phyloP scores from a whole-genome alignment of 2,797 vertebrate genomes.

The Cuculus canorus region DNA sequence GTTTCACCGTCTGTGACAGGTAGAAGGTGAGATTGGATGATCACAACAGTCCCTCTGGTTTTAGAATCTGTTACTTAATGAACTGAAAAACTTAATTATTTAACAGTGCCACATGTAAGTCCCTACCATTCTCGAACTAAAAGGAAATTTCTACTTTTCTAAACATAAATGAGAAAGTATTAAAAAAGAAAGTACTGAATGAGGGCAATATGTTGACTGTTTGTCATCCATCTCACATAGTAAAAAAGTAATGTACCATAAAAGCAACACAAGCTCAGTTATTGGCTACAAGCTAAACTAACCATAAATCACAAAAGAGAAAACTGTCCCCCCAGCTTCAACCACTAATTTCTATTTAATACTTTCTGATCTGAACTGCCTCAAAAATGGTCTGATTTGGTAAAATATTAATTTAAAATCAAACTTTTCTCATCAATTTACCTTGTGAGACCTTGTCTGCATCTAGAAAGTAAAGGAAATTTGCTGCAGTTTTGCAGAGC shows the following conservation, averaged over 20 bases:
- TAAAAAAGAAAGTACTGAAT: not conserved
- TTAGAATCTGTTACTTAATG: not conserved
- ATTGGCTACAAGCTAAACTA: not conserved
- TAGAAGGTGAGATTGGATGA: not conserved
- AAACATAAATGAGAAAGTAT: not conserved
- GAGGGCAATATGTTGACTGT: not conserved
- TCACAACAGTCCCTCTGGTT: not conserved
- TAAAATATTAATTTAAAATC: not conserved
- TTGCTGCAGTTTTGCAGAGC: not conserved
- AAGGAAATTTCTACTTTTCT: not conserved
- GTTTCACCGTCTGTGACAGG: not conserved
- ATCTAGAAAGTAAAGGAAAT: not conserved
- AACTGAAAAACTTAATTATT: not conserved
- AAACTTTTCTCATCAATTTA: not conserved
- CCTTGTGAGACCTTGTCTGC: not conserved
- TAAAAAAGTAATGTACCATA: not conserved
- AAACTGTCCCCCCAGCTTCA: not conserved
- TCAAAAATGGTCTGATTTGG: not conserved
- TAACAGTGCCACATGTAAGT: not conserved
- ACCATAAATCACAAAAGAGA: slow-evolving; percentile 16
- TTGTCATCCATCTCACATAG: not conserved
- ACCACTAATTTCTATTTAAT: not conserved
- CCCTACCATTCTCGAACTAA: not conserved
- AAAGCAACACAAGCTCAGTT: not conserved
- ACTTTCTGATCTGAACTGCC: not conserved